Base-by-base conservation (phyloP, 2,113 vertebrate genomes). In the Dicentrarchus labrax region DNA sequence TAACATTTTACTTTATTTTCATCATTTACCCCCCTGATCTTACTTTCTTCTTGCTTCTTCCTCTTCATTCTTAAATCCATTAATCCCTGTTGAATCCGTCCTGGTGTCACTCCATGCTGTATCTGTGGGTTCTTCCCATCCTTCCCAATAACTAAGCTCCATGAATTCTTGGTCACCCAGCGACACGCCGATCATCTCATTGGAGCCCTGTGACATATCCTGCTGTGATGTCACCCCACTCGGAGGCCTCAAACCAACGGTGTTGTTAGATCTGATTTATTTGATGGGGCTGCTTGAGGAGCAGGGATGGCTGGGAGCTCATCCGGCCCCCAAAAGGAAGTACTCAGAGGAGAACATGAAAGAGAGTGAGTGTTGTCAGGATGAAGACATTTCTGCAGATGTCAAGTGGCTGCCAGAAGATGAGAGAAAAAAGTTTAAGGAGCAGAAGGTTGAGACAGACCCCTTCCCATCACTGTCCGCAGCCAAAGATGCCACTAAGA, bases 151-250 rank as follows among this genome's bases (percentile, higher is more conserved):
- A 96, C 94, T 94, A 95, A 96, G 95, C 95, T 95, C 94, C 95
- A 94, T 96, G 93, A 96, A 95, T 96, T 96, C 95, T 96, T 96
- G 96, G 95, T 96, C 96, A 95, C 96, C 95, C 92, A 96, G 96
- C 88, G 96, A 96, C 91, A 95, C 93, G 1, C 94, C 94, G 1
- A 93, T 96, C 80, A 84, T 92, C 72, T 95, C 95, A 2, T 85
- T 96, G 94, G 96, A 96, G 91, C 94, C 96, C 8, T 95, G 93
- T 6, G 93, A 93, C 53, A 75, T 85, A 10, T 91, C 94, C 76
- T 91, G 89, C 90, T 93, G 94, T 57, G 94, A 96, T 41, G 65
- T 96, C 64, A 76, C 92, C 19, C 89, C 89, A 48, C 92, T 96
- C 30, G 84, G 91, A 68, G 94, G 95, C 73, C 92, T 96, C 76